A percentile compares a stretch with the other conserved stretches of the same genome.
These are phyloP conservation scores for Oryzias celebensis DNA, from an alignment of 2,113 vertebrate genomes.

Conservation along the genomic window DNA sequence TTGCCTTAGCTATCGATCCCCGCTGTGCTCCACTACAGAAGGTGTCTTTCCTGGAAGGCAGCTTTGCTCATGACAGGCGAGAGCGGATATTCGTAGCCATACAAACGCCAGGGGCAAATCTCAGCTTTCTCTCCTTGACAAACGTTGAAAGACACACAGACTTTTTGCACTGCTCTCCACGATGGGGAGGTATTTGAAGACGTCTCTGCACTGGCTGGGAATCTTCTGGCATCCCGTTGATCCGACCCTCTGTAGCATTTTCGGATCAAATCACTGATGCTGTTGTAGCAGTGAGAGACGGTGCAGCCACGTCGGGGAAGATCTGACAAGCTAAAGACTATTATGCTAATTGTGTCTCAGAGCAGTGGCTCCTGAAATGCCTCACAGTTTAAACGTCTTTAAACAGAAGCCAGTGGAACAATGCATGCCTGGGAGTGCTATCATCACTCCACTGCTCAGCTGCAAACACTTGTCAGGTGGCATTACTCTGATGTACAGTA, in stretches of 20 bases:
- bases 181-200: slow-evolving; percentile 20
- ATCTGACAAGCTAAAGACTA: slow-evolving; percentile 10
- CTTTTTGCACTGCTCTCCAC: slow-evolving; percentile 34
- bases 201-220: slow-evolving; percentile 43
- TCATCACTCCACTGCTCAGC: slow-evolving; percentile 18
- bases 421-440: slow-evolving; percentile 1
- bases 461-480: slow-evolving; percentile 33
- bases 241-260: slow-evolving; percentile 22
- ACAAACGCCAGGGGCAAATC: slow-evolving; percentile 9
- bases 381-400: slow-evolving; percentile 18
- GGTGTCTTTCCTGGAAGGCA: slow-evolving; percentile 20
- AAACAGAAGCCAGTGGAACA: neutral
- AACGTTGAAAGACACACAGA: slow-evolving; percentile 1
- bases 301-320: slow-evolving; percentile 7
- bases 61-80: slow-evolving; percentile 4
- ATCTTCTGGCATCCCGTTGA: slow-evolving; percentile 58
- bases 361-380: slow-evolving; percentile 13
- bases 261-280: slow-evolving; percentile 16
- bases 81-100: slow-evolving; percentile 4
- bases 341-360: slow-evolving; percentile 16
- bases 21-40: slow-evolving; percentile 13
- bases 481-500: slow-evolving; percentile 48
- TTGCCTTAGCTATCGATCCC: slow-evolving; percentile 50
- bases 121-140: slow-evolving; percentile 1
- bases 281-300: slow-evolving; percentile 6